phyloP scores from a whole-genome alignment of 2,113 vertebrate genomes.

The Catharus minimus region DNA sequence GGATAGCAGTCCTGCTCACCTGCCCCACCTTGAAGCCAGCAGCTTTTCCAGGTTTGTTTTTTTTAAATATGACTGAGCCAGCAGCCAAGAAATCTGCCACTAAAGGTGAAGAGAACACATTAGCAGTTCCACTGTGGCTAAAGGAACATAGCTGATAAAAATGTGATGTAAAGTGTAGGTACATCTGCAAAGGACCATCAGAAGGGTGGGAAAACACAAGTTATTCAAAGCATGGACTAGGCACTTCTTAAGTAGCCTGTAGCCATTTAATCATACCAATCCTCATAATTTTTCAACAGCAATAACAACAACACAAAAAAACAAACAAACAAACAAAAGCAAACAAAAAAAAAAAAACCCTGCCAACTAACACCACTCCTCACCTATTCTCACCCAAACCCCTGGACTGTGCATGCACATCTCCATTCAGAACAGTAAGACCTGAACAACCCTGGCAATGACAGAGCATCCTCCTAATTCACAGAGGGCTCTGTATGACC shows the following conservation, averaged over 20 bases:
- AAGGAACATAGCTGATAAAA: background rate
- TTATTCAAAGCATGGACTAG: background rate
- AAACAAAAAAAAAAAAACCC: background rate
- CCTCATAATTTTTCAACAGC: background rate
- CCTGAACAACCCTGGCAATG: background rate
- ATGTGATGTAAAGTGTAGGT: background rate
- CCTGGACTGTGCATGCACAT: background rate
- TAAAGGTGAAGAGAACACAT: background rate
- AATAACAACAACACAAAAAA: no score
- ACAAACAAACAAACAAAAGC: no score
- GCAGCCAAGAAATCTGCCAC: background rate
- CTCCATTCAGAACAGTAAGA: background rate
- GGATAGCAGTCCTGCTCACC: background rate
- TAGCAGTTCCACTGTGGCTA: background rate
- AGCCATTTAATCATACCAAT: background rate
- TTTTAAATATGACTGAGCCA: background rate
- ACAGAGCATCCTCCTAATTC: background rate
- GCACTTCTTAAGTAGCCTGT: background rate
- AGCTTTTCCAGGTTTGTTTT: background rate
- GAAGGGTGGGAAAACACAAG: background rate
- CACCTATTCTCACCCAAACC: background rate
- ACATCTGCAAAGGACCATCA: background rate
- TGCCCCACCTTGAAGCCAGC: background rate
- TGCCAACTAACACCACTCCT: background rate
- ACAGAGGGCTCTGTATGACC: background rate